These are phyloP conservation scores for Harpagus bidentatus DNA, from an alignment of 2,113 vertebrate genomes.

Conservation along the genomic window DNA sequence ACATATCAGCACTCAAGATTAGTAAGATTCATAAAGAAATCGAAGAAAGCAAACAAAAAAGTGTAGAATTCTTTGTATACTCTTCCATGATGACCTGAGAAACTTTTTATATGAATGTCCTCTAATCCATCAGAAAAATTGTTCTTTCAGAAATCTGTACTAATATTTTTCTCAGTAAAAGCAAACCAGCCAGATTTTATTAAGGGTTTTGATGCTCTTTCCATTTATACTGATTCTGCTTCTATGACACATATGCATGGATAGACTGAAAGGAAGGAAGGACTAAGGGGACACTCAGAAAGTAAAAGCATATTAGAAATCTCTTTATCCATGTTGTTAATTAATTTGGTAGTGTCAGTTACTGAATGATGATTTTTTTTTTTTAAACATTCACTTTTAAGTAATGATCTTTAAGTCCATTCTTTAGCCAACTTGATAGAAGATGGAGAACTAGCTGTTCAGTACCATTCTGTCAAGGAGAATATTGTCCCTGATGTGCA, in stretches of 20 bases:
- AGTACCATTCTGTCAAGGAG: background rate
- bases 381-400: background rate
- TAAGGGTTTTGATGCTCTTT: background rate
- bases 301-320: background rate
- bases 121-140: background rate
- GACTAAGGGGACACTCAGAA: background rate
- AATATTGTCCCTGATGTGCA: background rate
- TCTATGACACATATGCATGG: background rate
- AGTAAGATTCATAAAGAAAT: background rate
- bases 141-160: background rate
- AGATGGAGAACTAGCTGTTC: background rate
- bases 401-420: background rate
- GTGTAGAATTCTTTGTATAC: background rate
- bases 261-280: background rate
- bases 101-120: background rate
- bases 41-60: background rate
- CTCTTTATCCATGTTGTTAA: background rate
- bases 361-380: background rate
- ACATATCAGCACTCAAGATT: background rate
- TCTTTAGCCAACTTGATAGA: background rate
- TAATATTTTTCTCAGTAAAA: background rate
- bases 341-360: background rate
- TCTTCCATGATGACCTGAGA: background rate
- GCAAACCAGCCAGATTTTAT: background rate
- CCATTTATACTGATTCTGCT: background rate